Evolutionary conservation across 2,797 vertebrate species (phyloP), one percentile per base, ranked within the genome.

Genomic region (Oceanodroma leucorhoa): DNA sequence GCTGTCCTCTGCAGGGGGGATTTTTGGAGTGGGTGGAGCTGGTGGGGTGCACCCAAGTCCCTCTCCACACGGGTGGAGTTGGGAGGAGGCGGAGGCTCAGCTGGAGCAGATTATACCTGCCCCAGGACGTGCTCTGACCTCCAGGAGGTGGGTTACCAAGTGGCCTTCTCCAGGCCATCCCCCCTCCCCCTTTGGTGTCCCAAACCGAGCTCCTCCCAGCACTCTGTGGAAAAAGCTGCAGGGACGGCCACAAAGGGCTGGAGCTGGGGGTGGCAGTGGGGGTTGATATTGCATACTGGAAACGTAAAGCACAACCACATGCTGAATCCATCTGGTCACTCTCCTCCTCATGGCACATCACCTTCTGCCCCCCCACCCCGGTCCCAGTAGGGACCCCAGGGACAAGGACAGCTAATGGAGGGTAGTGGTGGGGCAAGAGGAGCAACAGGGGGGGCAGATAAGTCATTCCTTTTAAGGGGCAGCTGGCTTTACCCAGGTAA

Each of bases 271-370:
- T 34, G n/a, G 30, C 19, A 20, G 20, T 3, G 8, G 10, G 6
- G 6, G 2, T 24, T 57, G 65, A 91, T 51, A 13, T 32, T 40
- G 6, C 29, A 10, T 73, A 19, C 38, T 50, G 43, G 48, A 81
- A 70, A 46, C 1, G 1, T 38, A 50, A 87, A 73, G 41, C 51
- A 53, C 71, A 86, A 13, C 23, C 10, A 6, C 0, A 0, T 43
- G n/a, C 27, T 55, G 50, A 48, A 34, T 70, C 40, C 40, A 15
- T 12, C 48, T 55, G 14, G 36, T 53, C 18, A 61, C 18, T 18
- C 26, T 73, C n/a, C n/a, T 88, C 32, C 51, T 57, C 1, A 0
- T 9, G 27, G 34, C 55, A 23, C 8, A 19, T 58, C n/a, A n/a
- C 40, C 78, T 78, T 58, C 43, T 71, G 36, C 3, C 13, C 11